Base-by-base conservation (phyloP, 2,797 vertebrate species). In the Sebastes oblongus region DNA sequence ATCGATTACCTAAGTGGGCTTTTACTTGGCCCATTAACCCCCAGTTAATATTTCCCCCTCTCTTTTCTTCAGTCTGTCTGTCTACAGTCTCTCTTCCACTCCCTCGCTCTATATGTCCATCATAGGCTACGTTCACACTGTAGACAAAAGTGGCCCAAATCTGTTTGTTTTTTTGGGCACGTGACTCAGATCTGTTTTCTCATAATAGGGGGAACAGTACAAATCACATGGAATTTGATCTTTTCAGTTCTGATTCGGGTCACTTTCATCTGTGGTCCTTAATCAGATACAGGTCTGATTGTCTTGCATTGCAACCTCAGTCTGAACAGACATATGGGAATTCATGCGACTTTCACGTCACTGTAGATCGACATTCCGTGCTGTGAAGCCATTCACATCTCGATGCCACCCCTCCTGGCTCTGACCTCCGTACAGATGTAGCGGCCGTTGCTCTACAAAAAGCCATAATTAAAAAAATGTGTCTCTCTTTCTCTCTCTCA, bases 1-100 rank as follows among this genome's bases (percentile, higher is more conserved):
- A 91, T 90, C 52, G 86, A 90, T 91, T 89, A 86, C 69, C 75
- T 91, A 90, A 90, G 89, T 91, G 89, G 82, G 64, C 88, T 88
- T 87, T 90, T 83, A 83, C 85, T 87, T 87, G 88, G 85, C 64
- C 86, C 90, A 92, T 93, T 92, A 93, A 83, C 83, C 71, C 62
- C 59, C 64, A 60, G 70, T 90, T 88, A 86, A 92, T 84, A 87
- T 82, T 81, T 86, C 75, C 54, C 56, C 29, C 74, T 52, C 76
- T 80, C 32, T 52, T 80, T 29, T 52, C 46, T 72, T 60, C 52
- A 42, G 13, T 64, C 12, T 22, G 3, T 62, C 2, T 55, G 29
- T 64, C 50, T 46, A 10, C 4, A 30, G 14, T 65, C 54, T 72
- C 42, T 75, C 66, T 55, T 29, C 52, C 32, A 4, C 61, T 67